Conservation (phyloP, 2,797 vertebrate species). For the Emydoidea blandingii region DNA sequence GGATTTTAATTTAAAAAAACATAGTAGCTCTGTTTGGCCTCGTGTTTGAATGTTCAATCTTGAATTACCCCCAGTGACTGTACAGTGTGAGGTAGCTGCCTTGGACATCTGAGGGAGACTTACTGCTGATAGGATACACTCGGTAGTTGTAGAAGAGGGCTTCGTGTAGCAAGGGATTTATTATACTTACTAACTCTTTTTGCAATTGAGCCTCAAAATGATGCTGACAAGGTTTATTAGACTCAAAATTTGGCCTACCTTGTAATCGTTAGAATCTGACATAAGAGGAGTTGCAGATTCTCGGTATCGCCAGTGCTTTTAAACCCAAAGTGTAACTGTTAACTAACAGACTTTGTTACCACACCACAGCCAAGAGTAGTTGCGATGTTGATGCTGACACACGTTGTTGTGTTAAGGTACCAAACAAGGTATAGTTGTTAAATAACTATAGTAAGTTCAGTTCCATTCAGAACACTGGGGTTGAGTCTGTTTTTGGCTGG, state of each 20-base stretch:
- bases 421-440: not conserved
- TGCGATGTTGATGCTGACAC: not conserved
- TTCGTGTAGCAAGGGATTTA: not conserved
- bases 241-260: not conserved
- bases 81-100: not conserved
- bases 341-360: not conserved
- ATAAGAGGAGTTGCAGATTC: not conserved
- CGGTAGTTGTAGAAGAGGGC: not conserved
- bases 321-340: not conserved
- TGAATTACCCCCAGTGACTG: not conserved
- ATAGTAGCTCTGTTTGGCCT: not conserved
- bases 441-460: rapidly evolving
- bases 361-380: rapidly evolving
- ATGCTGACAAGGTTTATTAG: not conserved
- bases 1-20: not conserved
- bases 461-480: rapidly evolving
- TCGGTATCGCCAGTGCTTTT: rapidly evolving
- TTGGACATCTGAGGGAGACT: not conserved
- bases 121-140: not conserved
- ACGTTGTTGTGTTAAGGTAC: not conserved
- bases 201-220: not conserved
- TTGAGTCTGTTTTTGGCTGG: not conserved
- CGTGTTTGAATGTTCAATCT: not conserved
- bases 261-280: not conserved
- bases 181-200: not conserved